A percentile compares a stretch with the other conserved stretches of the same genome.
phyloP scores from a whole-genome alignment of 2,888 invertebrate genomes.

The Dasysyrphus tricinctus region DNA sequence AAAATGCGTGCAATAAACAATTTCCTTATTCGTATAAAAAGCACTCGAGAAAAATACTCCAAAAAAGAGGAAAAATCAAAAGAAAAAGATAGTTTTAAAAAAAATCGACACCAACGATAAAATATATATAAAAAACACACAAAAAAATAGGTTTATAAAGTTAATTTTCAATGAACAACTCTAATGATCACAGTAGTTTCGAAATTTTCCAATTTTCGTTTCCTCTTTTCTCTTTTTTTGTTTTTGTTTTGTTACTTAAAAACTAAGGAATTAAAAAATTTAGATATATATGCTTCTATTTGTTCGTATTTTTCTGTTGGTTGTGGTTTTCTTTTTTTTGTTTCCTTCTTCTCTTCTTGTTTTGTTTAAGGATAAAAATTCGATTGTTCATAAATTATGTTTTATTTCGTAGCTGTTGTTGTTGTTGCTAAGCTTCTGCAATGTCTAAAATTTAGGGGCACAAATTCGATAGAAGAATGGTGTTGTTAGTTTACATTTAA shows the following conservation, averaged over 20 bases:
- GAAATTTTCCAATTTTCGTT: conserved; percentile 69
- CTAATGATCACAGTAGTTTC: conserved; percentile 75
- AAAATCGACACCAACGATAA: conserved; percentile 54
- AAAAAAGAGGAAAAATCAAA: conserved; percentile 37
- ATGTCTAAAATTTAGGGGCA: conserved; percentile 26
- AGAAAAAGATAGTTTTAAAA: conserved; percentile 3
- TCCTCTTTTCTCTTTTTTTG: conserved; percentile 32
- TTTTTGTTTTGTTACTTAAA: conserved; percentile 30
- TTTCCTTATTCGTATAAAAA: conserved; percentile 38
- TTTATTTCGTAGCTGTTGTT: not conserved
- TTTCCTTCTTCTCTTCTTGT: not conserved
- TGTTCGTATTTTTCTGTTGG: conserved; percentile 44
- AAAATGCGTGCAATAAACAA: conserved; percentile 29
- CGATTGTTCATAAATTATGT: conserved; percentile 53
- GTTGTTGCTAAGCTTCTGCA: conserved; percentile 12
- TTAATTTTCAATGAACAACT: conserved; percentile 75
- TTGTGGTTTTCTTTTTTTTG: conserved; percentile 4
- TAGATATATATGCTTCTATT: conserved; percentile 53
- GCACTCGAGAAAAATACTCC: conserved; percentile 49
- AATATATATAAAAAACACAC: conserved; percentile 27
- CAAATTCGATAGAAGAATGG: conserved; percentile 43
- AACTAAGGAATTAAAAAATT: conserved; percentile 62
- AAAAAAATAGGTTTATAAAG: conserved; percentile 48
- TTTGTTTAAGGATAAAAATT: conserved; percentile 49
- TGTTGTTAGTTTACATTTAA: conserved; percentile 54